Evolutionary conservation across 2,797 vertebrate genomes (phyloP), one percentile per base, ranked within the genome.

Genomic region (Sebastes alutus): DNA sequence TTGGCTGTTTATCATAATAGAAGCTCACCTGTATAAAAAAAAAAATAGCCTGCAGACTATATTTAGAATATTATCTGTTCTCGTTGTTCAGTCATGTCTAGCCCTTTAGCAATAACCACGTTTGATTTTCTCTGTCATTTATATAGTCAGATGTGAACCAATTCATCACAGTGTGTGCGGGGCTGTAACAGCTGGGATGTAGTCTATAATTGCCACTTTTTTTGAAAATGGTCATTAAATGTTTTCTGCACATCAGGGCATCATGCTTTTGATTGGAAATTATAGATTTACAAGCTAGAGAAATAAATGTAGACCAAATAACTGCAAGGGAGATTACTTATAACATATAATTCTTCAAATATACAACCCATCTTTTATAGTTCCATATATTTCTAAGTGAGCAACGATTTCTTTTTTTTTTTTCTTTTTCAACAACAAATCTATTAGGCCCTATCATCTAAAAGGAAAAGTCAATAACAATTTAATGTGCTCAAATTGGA

Each of bases 31-130:
- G 60, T 66, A 66, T 29, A 60, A 71, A 6, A 80, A 52, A 63
- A 82, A 81, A 63, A 82, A 82, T 81, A 87, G 23, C 55, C 14
- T 20, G 29, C 25, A 77, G 55, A 68, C 56, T 14, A 59, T 58
- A 49, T 32, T 72, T 56, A 14, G 23, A 64, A 61, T 75, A 16
- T 38, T 23, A 61, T 69, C 49, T 63, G 7, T 56, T 46, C 14
- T 61, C 29, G 2, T 62, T 56, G 9, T 46, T 56, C 42, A 35
- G 59, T 66, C 38, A n/a, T 23, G 22, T 46, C 61, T 66, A 38
- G 23, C 59, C 18, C 22, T 60, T 77, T 2, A 58, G 42, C 59
- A 78, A 42, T 69, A 56, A 77, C 73, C 55, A 64, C 6, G 18
- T 74, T 82, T 1, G 23, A 65, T 73, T 38, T 27, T 27, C 11